phyloP scores from a whole-genome alignment of 1,140 invertebrate genomes.

The Papilio polyxenes region DNA sequence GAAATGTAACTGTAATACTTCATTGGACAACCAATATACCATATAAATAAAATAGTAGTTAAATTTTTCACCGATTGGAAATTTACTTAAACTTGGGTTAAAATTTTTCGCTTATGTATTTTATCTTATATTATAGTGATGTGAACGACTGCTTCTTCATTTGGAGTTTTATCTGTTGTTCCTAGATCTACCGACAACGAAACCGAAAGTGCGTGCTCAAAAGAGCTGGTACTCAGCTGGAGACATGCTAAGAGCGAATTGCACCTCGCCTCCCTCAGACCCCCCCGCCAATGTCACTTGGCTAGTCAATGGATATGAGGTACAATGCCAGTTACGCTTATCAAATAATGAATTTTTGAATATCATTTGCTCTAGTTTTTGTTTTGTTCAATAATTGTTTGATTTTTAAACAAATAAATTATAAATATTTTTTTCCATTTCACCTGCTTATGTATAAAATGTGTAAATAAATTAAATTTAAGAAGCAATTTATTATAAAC shows the following conservation, averaged over 20 bases:
- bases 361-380: too few relatives aligned
- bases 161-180: conserved; percentile 21
- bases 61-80: background rate
- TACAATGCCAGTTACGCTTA: conserved; percentile 60
- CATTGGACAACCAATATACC: background rate
- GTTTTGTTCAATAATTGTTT: too few relatives aligned
- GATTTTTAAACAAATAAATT: too few relatives aligned
- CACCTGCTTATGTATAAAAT: too few relatives aligned
- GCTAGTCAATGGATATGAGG: conserved; percentile 89
- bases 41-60: background rate
- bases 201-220: conserved; percentile 85
- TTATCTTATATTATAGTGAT: too few relatives aligned
- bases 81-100: background rate
- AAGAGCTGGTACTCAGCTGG: conserved; percentile 87
- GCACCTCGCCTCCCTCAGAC: conserved; percentile 86
- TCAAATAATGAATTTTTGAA: background rate
- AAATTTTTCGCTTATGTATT: background rate
- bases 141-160: background rate
- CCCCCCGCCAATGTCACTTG: conserved; percentile 90
- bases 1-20: background rate
- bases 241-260: conserved; percentile 87
- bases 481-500: too few relatives aligned
- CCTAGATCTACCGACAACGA: conserved; percentile 84
- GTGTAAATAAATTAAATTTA: too few relatives aligned
- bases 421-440: too few relatives aligned